A percentile compares a stretch with the other conserved stretches of the same genome.
Conservation (phyloP, 2,888 invertebrate species). For the Yponomeuta sedellus region DNA sequence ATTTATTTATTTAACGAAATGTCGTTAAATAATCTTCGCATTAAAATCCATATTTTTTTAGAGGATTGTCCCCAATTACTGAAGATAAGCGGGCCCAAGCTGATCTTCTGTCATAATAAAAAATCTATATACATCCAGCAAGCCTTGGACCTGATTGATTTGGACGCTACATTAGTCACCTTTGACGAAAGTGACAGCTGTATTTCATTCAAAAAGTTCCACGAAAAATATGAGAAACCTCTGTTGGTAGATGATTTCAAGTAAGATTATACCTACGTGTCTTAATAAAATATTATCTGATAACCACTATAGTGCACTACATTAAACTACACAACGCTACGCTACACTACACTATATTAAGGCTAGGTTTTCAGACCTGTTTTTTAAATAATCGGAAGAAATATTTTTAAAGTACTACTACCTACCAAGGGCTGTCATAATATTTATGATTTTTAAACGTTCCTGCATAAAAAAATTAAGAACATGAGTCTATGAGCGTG, state of each 20-base stretch:
- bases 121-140: background rate
- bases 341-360: no score
- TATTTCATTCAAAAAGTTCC: background rate
- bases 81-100: background rate
- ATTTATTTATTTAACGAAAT: no score
- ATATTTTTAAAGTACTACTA: no score
- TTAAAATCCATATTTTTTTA: background rate
- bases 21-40: no score
- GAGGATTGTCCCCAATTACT: background rate
- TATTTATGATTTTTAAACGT: no score
- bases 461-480: no score
- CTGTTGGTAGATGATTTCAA: background rate
- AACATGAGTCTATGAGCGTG: no score
- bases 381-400: no score
- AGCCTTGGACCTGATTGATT: background rate
- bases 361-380: no score
- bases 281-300: background rate
- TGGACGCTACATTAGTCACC: background rate
- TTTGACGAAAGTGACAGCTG: background rate
- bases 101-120: background rate
- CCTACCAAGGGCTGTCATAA: no score
- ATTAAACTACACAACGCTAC: no score
- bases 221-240: background rate
- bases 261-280: background rate
- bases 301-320: background rate